These are phyloP conservation scores for Nephrotoma guestfalica DNA, from an alignment of 2,888 invertebrate species.

Conservation along the genomic window DNA sequence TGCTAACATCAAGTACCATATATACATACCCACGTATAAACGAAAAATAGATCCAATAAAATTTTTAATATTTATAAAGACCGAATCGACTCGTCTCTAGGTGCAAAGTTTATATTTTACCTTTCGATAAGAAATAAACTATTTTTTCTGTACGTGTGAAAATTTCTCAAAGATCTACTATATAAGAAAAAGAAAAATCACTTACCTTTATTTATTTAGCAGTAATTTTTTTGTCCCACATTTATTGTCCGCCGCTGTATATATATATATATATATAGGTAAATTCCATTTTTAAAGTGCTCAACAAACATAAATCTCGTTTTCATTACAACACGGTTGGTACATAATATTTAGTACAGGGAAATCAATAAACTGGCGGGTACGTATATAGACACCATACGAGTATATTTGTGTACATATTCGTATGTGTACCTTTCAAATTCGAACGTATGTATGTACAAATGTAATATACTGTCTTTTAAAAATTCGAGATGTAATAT, in stretches of 20 bases:
- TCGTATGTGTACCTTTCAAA: background rate
- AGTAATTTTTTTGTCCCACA: background rate
- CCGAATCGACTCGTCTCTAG: background rate
- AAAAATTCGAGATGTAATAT: background rate
- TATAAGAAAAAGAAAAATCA: background rate
- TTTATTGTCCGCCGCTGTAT: background rate
- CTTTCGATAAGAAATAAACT: background rate
- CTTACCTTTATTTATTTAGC: background rate
- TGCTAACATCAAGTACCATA: background rate
- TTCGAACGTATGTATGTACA: background rate
- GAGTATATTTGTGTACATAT: background rate
- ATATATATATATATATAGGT: too few species aligned
- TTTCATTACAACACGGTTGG: background rate
- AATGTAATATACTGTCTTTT: background rate
- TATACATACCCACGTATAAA: background rate
- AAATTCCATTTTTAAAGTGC: background rate
- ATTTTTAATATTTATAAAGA: background rate
- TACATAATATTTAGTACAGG: background rate
- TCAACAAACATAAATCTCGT: background rate
- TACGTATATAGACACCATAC: background rate
- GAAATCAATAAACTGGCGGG: background rate
- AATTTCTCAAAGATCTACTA: background rate
- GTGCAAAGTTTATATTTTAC: background rate
- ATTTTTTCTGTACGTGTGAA: background rate
- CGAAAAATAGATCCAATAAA: background rate